Evolutionary conservation across 2,113 vertebrate genomes (phyloP), one percentile per base, ranked within the genome.

Genomic region (Macaca nemestrina): DNA sequence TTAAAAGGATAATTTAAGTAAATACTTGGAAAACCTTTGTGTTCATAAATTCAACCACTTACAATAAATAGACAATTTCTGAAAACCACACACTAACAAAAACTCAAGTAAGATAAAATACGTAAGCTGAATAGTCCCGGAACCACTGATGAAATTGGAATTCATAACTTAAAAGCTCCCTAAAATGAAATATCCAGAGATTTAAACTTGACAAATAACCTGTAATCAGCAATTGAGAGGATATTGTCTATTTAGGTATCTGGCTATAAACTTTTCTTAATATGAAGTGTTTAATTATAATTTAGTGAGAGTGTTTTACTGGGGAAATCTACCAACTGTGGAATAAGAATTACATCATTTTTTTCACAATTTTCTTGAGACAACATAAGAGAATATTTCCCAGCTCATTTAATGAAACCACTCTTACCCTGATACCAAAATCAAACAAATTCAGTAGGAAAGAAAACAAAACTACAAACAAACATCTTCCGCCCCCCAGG

Each of bases 191-290:
- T 45, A 11, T 89, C 52, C 32, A 61, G 45, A 75, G 14, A 61
- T 43, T 85, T 85, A 70, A 96, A 87, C 79, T 75, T 85, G 72
- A 9, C 88, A 85, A 96, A 92, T 68, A 95, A 85, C 6, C 48
- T 81, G 3, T 85, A 61, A 91, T 92, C 16, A 88, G 25, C 8
- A 70, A 57, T 1, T 55, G 23, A 68, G 18, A 83, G 40, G 50
- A 43, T 17, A 57, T 35, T 70, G 55, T 68, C 73, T 61, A 50
- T 75, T 50, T 64, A 93, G 38, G 55, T 80, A 30, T 59, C 80
- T 82, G 68, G 25, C 16, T 94, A 32, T 67, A 35, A 35, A 80
- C 20, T 64, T 64, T 85, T 38, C 79, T 64, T 64, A 64, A 23
- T 88, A 17, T 89, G 23, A 68, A 25, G 10, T n/a, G 5, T 76